phyloP scores from a whole-genome alignment of 2,888 invertebrate genomes.

The Nomada ruficornis region DNA sequence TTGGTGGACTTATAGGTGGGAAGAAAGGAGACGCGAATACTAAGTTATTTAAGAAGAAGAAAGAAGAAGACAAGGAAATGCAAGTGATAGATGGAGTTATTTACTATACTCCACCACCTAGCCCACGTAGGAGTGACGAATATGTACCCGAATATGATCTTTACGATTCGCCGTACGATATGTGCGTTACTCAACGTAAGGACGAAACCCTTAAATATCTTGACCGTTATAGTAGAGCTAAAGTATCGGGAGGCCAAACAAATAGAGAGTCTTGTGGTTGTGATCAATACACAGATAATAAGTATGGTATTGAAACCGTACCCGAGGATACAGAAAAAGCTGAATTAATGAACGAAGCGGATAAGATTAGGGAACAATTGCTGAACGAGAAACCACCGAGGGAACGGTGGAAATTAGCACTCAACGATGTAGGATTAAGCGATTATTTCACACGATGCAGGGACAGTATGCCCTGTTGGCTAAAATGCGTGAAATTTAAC shows the following conservation, averaged over 20 bases:
- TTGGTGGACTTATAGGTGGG: conserved; percentile 64
- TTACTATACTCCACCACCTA: conserved; percentile 75
- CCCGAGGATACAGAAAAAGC: not conserved
- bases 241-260: conserved; percentile 34
- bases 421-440: conserved; percentile 70
- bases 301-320: conserved; percentile 4
- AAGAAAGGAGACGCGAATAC: conserved; percentile 26
- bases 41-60: conserved; percentile 29
- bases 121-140: conserved; percentile 76
- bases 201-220: conserved; percentile 58
- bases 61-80: conserved; percentile 35
- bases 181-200: conserved; percentile 57
- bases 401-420: conserved; percentile 62
- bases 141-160: conserved; percentile 80
- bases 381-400: conserved; percentile 37
- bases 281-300: conserved; percentile 42
- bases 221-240: conserved; percentile 57
- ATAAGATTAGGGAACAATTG: conserved; percentile 32
- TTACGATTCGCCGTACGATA: conserved; percentile 67
- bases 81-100: conserved; percentile 74
- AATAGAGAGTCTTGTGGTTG: conserved; percentile 62
- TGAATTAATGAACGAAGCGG: conserved; percentile 17
- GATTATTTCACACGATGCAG: conserved; percentile 71
- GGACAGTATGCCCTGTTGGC: conserved; percentile 71
- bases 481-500: conserved; percentile 67